Percentiles rank a stretch among this genome's conserved stretches.
phyloP scores from a whole-genome alignment of 2,113 vertebrate genomes.

The Corvus hawaiiensis region DNA sequence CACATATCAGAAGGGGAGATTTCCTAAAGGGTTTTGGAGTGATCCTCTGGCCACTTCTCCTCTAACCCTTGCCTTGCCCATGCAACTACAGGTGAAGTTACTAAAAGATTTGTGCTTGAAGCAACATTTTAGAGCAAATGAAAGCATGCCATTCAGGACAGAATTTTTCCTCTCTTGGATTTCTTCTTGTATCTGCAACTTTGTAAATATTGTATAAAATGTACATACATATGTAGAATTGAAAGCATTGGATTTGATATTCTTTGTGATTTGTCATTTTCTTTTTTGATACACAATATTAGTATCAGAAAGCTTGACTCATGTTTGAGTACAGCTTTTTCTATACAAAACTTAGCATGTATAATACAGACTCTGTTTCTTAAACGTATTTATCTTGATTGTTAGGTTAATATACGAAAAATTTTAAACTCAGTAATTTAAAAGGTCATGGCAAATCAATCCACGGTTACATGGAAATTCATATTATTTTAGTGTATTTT shows the following conservation, averaged over 20 bases:
- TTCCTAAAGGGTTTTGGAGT: not conserved
- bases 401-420: not conserved
- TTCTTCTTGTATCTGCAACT: not conserved
- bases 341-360: not conserved
- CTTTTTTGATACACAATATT: not conserved
- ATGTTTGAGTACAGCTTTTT: not conserved
- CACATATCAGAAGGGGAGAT: not conserved
- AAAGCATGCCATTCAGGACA: not conserved
- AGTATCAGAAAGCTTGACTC: not conserved
- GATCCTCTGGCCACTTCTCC: not conserved
- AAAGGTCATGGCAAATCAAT: not conserved
- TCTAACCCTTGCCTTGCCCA: not conserved
- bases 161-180: not conserved
- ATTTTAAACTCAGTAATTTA: not conserved
- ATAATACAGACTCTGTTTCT: not conserved
- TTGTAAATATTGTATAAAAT: not conserved
- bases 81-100: not conserved
- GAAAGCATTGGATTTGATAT: not conserved
- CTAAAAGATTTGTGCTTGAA: not conserved
- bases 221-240: not conserved
- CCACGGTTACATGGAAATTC: not conserved
- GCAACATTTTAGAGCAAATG: not conserved
- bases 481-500: not conserved
- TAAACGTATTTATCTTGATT: not conserved
- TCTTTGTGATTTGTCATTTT: not conserved